Evolutionary conservation across 2,113 vertebrate species (phyloP).

Genomic region (Scortum barcoo): DNA sequence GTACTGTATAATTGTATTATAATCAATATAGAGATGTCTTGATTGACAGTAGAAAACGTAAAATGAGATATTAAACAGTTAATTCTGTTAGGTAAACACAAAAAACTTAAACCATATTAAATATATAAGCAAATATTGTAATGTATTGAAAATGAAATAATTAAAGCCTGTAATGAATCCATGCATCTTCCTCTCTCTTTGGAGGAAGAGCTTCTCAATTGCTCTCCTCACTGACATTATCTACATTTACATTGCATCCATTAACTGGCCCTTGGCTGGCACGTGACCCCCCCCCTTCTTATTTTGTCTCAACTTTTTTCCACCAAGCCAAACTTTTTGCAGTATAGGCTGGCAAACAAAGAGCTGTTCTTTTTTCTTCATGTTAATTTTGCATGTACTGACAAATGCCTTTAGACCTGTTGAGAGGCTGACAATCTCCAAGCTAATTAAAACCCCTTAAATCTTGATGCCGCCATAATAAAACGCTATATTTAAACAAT

Average conservation of each 20-base stretch:
- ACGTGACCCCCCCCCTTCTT: no score
- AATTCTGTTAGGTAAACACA: background rate
- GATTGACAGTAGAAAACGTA: background rate
- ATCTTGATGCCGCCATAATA: constrained; percentile 16
- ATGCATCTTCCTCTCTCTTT: background rate
- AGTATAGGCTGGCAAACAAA: background rate
- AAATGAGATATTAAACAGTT: background rate
- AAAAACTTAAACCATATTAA: background rate
- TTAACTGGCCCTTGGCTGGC: background rate
- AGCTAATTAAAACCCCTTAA: constrained; percentile 43
- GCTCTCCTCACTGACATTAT: background rate
- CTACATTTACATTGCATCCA: background rate
- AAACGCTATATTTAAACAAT: constrained; percentile 45
- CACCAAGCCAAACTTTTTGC: background rate
- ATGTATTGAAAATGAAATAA: background rate
- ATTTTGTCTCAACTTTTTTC: background rate
- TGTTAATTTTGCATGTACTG: background rate
- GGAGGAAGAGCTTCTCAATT: background rate
- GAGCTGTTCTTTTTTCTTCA: no score
- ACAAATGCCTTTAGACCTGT: background rate
- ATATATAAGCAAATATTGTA: background rate
- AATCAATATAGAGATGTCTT: background rate
- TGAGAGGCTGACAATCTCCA: constrained; percentile 11
- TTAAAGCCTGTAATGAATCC: background rate
- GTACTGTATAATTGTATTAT: no score